Base-by-base conservation (phyloP, 2,113 vertebrate genomes). In the Rutilus rutilus region DNA sequence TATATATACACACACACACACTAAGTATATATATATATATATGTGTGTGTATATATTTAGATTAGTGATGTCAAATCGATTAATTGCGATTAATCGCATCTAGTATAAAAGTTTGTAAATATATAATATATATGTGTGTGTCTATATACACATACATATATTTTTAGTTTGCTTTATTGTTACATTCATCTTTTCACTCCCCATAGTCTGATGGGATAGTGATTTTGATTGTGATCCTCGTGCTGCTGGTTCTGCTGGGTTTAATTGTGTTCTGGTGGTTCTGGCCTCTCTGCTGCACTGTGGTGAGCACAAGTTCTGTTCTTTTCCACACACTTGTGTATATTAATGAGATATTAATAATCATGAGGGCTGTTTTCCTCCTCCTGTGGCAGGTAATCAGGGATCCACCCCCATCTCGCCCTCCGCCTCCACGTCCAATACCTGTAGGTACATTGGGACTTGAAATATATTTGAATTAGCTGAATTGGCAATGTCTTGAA, bases 271-370 rank as follows among this genome's bases (percentile, higher is more conserved):
- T 98, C 80, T 99, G 98, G 98, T 99, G 98, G 98, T 98, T 99
- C 92, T 99, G 98, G 98, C 98, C 97, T 39, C 96, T 99, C 83
- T 99, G 97, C 94, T 99, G 98, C 94, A 99, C 97, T 90, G 95
- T 99, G 97, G 97, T 97, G 82, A 96, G 95, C 27, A 23, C 23
- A n/a, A 39, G 60, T 30, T 14, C 10, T 57, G 9, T 59, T 59
- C 6, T 57, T 36, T 59, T 27, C 78, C 64, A 17, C 42, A 69
- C 17, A 25, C 15, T 23, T 23, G 2, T 62, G 11, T 36, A 52
- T 82, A 52, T 82, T 65, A 67, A 82, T 65, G 7, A 64, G 3
- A 64, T 27, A 47, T 47, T 78, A 83, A 65, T 17, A 59, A n/a
- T 3, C 23, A 75, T 33, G 27, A 17, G 4, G 39, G 36, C 25